Base-by-base conservation (phyloP, 2,888 invertebrate genomes). In the Zaprionus bogoriensis region DNA sequence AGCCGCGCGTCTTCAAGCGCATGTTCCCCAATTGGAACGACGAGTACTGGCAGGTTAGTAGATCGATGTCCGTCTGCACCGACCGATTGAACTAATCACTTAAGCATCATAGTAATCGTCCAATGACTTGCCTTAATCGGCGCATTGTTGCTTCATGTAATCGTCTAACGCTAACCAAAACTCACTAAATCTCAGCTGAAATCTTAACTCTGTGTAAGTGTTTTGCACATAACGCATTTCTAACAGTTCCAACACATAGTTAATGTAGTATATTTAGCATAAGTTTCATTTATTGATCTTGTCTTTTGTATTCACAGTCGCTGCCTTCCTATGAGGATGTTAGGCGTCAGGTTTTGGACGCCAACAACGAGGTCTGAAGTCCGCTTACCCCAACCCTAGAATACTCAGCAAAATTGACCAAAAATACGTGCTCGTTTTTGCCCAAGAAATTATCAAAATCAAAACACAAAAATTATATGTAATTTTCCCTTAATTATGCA, bases 11-110 rank as follows among this genome's bases (percentile, higher is more conserved):
- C 27, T 97, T 97, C 91, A 95, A 93, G 80, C 93, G 93, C 20
- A 92, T 95, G 77, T 97, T 97, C 92, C 93, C 94, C 0, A 89
- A 90, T 1, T 97, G 97, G 97, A 93, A 95, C 71, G 89, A 92
- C 1, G 92, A 92, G 20, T 92, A 93, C 89, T 95, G 95, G 95
- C 92, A 93, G 87, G 94, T 94, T 76, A 91, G 93, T 92, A 75
- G 61, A 30, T 65, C 70, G 39, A 38, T 14, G 25, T 14, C 52
- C 19, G 36, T n/a, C 14, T 14, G 12, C 27, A 12, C 6, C 25
- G 17, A 19, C 9, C 19, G 5, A 10, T 28, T 19, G 6, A 42
- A 42, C 19, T 23, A 17, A 42, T 42, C 23, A 23, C 12, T 23
- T 42, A 39, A 36, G 32, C 14, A 27, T 47, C 32, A 55, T 55